Evolutionary conservation across 1,140 invertebrate species (phyloP).

Genomic region (Anastrepha obliqua): DNA sequence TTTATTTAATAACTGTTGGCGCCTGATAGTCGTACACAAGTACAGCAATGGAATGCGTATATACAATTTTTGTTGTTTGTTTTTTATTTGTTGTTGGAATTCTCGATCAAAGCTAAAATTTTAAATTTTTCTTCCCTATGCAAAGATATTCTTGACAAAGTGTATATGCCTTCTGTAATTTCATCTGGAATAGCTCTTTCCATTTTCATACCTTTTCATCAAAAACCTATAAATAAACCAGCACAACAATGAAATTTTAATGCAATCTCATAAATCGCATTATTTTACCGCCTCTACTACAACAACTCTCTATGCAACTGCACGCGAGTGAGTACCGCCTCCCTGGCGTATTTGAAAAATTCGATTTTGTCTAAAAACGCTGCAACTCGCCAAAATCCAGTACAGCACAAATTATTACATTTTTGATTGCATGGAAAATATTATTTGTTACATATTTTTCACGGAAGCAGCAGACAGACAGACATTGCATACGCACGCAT

Average conservation of each 20-base stretch:
- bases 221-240: too few species aligned
- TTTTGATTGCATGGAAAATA: slow-evolving; percentile 30
- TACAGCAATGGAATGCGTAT: too few species aligned
- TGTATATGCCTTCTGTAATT: too few species aligned
- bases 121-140: too few species aligned
- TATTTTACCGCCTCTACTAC: neutral
- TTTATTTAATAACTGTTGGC: too few species aligned
- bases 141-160: too few species aligned
- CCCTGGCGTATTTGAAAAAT: neutral
- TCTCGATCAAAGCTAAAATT: too few species aligned
- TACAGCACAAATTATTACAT: slow-evolving; percentile 3
- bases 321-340: neutral
- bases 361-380: neutral
- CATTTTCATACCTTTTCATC: too few species aligned
- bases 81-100: too few species aligned
- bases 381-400: slow-evolving; percentile 1
- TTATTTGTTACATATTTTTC: neutral
- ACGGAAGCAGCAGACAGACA: neutral
- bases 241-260: slow-evolving; percentile 1
- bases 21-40: too few species aligned
- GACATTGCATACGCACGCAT: neutral
- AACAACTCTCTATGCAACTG: neutral
- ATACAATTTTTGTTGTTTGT: too few species aligned
- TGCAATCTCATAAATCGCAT: neutral
- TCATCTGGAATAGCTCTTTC: too few species aligned